Evolutionary conservation across 1,140 invertebrate genomes (phyloP).

Genomic region (Idris sp.): DNA sequence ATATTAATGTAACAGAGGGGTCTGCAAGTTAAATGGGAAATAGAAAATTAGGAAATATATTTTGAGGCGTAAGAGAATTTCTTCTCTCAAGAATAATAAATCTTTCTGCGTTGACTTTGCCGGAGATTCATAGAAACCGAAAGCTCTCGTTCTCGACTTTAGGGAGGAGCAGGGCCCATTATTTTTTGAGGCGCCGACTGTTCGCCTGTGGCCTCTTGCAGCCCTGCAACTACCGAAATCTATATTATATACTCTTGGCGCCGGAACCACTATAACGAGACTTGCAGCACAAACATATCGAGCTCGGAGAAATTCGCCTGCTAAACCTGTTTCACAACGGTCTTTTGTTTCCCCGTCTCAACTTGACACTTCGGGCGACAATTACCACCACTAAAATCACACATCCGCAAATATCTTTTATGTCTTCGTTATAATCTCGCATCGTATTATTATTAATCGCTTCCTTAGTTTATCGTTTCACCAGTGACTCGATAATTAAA

Average conservation of each 20-base stretch:
- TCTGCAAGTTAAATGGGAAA: constrained; percentile 26
- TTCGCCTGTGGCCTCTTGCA: constrained; percentile 48
- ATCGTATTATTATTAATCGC: constrained; percentile 10
- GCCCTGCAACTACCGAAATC: constrained; percentile 55
- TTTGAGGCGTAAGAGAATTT: constrained; percentile 16
- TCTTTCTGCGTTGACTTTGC: constrained; percentile 22
- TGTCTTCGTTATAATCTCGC: constrained; percentile 42
- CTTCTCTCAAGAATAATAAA: constrained; percentile 41
- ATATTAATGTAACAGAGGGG: too few relatives aligned
- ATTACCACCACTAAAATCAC: constrained; percentile 59
- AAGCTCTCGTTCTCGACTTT: constrained; percentile 32
- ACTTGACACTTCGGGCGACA: constrained; percentile 53
- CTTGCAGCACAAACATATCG: constrained; percentile 42
- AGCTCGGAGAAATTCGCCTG: constrained; percentile 28
- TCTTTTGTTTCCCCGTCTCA: constrained; percentile 49
- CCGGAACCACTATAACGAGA: constrained; percentile 44
- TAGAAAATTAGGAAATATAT: constrained; percentile 32
- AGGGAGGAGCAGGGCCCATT: constrained; percentile 54
- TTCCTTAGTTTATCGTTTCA: constrained; percentile 23
- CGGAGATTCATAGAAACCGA: constrained; percentile 16
- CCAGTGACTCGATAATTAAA: constrained; percentile 26
- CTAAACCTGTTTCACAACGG: constrained; percentile 51
- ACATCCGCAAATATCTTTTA: constrained; percentile 58
- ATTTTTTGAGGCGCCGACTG: constrained; percentile 63
- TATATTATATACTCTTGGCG: constrained; percentile 60